Percentiles rank a stretch among this genome's conserved stretches.
Evolutionary conservation across 2,113 vertebrate genomes (phyloP).

Genomic region (Triplophysa dalaica): DNA sequence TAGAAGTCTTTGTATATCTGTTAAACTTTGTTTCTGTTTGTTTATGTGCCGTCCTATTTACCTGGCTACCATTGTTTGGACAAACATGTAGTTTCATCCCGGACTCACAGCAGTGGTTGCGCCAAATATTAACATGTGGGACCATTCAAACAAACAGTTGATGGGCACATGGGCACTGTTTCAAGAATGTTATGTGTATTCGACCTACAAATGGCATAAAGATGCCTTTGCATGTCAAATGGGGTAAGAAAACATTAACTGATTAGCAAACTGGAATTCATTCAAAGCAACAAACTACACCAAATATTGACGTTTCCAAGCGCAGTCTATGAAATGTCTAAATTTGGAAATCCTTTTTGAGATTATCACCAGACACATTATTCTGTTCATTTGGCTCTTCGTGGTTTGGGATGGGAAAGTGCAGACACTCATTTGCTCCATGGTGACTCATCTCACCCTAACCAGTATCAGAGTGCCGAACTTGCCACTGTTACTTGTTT

Average conservation of each 20-base stretch:
- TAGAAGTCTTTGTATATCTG: too few relatives aligned
- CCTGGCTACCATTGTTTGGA: too few relatives aligned
- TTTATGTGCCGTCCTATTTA: too few relatives aligned
- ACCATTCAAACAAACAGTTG: background rate
- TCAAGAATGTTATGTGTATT: too few relatives aligned
- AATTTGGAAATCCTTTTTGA: constrained; percentile 36
- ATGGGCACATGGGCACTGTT: too few relatives aligned
- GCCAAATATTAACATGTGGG: background rate
- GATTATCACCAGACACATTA: background rate
- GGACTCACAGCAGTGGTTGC: background rate
- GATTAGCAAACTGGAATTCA: constrained; percentile 1
- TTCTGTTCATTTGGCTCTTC: constrained; percentile 28
- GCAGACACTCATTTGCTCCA: constrained; percentile 22
- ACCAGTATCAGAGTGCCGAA: background rate
- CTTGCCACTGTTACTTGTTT: constrained; percentile 21
- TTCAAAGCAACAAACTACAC: constrained; percentile 10
- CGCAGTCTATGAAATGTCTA: background rate
- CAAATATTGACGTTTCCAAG: background rate
- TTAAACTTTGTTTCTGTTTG: too few relatives aligned
- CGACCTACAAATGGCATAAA: too few relatives aligned
- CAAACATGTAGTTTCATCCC: too few relatives aligned
- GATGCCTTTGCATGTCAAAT: too few relatives aligned
- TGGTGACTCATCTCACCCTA: constrained; percentile 42
- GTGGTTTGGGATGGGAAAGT: constrained; percentile 37
- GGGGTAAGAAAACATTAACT: background rate